Evolutionary conservation across 1,140 invertebrate species (phyloP), one percentile per base, ranked within the genome.

Genomic region (Ostrea edulis): DNA sequence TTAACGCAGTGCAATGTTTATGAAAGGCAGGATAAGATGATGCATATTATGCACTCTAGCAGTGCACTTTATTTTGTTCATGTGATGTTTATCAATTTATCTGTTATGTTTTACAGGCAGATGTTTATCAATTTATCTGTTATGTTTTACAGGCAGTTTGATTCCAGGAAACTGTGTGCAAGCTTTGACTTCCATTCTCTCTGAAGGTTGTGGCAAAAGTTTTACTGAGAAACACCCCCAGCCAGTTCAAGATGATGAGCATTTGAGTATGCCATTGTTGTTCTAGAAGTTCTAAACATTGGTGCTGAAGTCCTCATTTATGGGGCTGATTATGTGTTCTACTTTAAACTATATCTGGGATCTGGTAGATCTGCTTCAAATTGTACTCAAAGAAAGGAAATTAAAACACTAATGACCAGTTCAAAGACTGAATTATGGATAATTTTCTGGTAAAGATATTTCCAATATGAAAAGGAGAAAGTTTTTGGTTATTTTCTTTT

Each of bases 131-230:
- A n/a, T 44, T 53, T 22, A 8, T 22, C 7, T 88, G 82, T n/a
- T 82, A 85, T 81, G 55, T 86, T 90, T 94, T 95, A 62, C 95
- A 97, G 97, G 98, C 90, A 98, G 97, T 12, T 94, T 98, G 87
- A 98, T 98, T 95, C 98, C 98, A 91, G 97, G 97, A 94, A 97
- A 97, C 92, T 98, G 97, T 94, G 97, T 98, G 90, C 97, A 97
- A 89, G 94, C 97, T 51, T 95, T 98, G 35, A 96, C 96, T 91
- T 96, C 97, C 93, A 97, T 97, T 71, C 95, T 98, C 25, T 96
- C 97, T 22, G 96, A 97, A 11, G 97, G 98, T 95, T 97, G 97
- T 4, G 97, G 97, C 91, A 97, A 97, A 90, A 96, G 97, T 65
- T 97, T 97, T 92, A 97, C 97, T 94, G 96, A 97, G 92, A 96